phyloP scores from a whole-genome alignment of 2,113 vertebrate species.

The Tachysurus fulvidraco region DNA sequence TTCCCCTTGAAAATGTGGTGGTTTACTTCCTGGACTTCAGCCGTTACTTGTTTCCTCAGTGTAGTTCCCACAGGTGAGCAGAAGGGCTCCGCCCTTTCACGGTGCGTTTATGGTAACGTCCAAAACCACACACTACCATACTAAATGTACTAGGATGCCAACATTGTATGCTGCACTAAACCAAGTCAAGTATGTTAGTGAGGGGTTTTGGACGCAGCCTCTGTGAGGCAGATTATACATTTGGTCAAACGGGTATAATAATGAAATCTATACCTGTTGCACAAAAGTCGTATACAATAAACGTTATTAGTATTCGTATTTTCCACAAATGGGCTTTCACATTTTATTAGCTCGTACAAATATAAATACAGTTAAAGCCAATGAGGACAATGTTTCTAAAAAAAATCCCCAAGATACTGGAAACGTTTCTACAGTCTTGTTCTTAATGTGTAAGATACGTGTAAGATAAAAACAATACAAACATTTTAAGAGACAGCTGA shows the following conservation, averaged over 20 bases:
- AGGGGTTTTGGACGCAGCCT: not conserved
- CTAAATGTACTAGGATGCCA: no score
- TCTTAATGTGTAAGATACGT: slow-evolving; percentile 36
- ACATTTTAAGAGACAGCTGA: slow-evolving; percentile 66
- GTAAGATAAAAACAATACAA: slow-evolving; percentile 77
- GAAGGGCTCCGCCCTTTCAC: slow-evolving; percentile 22
- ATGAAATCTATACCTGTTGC: not conserved
- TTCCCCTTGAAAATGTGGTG: not conserved
- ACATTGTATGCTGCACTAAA: not conserved
- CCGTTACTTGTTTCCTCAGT: not conserved
- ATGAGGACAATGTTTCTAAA: not conserved
- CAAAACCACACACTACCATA: not conserved
- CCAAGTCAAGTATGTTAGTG: not conserved
- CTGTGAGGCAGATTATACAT: not conserved
- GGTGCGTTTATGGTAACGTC: not conserved
- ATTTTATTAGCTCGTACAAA: slow-evolving; percentile 51
- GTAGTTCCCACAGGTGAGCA: slow-evolving; percentile 20
- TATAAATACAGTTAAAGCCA: slow-evolving; percentile 45
- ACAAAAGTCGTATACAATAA: not conserved
- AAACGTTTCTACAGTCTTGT: slow-evolving; percentile 16
- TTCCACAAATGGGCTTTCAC: slow-evolving; percentile 11
- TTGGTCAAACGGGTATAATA: not conserved
- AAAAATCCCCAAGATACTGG: not conserved
- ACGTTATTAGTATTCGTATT: not conserved
- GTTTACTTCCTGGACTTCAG: slow-evolving; percentile 39